Evolutionary conservation across 2,888 invertebrate species (phyloP).

Genomic region (Myopa tessellatipennis): DNA sequence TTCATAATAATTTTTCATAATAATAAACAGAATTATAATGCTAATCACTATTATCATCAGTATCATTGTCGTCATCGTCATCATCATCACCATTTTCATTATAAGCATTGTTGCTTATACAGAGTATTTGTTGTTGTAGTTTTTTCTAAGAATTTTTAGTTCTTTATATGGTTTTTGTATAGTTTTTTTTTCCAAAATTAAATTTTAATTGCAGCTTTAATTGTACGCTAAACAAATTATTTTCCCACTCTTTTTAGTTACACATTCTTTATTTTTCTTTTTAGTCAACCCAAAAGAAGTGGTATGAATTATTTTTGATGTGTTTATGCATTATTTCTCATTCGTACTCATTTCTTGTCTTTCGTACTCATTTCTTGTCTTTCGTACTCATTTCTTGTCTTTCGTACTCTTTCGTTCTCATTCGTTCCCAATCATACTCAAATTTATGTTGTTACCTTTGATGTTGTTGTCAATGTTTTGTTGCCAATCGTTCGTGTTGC

Average conservation of each 20-base stretch:
- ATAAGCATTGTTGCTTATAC: too few relatives aligned
- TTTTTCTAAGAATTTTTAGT: background rate
- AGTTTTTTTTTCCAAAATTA: background rate
- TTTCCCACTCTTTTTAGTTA: background rate
- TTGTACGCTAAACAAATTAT: background rate
- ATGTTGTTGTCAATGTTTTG: too few relatives aligned
- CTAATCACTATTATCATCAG: background rate
- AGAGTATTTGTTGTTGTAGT: background rate
- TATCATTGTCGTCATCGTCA: background rate
- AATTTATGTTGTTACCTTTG: too few relatives aligned
- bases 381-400: background rate
- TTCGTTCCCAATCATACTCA: background rate
- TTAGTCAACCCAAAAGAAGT: background rate
- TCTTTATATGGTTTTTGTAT: background rate
- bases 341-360: background rate
- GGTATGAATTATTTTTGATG: background rate
- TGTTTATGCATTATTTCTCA: background rate
- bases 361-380: background rate
- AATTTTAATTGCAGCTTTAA: background rate
- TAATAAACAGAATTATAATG: too few relatives aligned
- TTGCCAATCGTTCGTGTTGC: too few relatives aligned
- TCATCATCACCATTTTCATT: background rate
- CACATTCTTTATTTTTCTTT: background rate
- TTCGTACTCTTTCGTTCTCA: background rate
- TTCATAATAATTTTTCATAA: too few relatives aligned